These are phyloP conservation scores for Graphium colonna DNA, from an alignment of 2,888 invertebrate species.

Conservation along the genomic window DNA sequence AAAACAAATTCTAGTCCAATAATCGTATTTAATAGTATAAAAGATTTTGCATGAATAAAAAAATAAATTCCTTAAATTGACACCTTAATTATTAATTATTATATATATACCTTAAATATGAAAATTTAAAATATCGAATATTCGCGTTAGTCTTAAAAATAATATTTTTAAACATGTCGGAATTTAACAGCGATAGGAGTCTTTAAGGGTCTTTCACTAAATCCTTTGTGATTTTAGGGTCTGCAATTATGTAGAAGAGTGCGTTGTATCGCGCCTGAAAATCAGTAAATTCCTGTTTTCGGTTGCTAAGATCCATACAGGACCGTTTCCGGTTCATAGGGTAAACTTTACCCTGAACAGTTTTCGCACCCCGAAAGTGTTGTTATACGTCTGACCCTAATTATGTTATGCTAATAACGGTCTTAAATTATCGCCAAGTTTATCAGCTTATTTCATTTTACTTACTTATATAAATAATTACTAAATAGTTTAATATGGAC, in stretches of 20 bases:
- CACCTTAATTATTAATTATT: neutral
- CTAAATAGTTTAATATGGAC: too few species aligned
- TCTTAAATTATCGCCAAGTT: slow-evolving; percentile 23
- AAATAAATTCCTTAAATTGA: neutral
- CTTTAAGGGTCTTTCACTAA: too few species aligned
- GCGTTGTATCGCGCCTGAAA: slow-evolving; percentile 1
- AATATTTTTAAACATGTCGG: too few species aligned
- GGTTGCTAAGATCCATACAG: slow-evolving; percentile 7
- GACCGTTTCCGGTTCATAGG: slow-evolving; percentile 26
- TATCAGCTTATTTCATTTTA: slow-evolving; percentile 10
- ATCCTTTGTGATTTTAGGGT: too few species aligned
- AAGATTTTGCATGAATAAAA: neutral
- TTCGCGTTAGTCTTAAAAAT: too few species aligned
- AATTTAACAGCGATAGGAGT: neutral
- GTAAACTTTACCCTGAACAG: slow-evolving; percentile 27
- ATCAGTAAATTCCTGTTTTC: slow-evolving; percentile 10
- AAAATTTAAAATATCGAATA: too few species aligned
- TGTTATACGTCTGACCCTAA: slow-evolving; percentile 24
- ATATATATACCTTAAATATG: too few species aligned
- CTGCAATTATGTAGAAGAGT: neutral
- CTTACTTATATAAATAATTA: too few species aligned
- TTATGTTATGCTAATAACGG: slow-evolving; percentile 27
- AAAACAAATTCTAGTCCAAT: neutral
- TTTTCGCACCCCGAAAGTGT: slow-evolving; percentile 21
- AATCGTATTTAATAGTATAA: neutral